Base-by-base conservation (phyloP, 2,797 vertebrate species). In the Neomorphus geoffroyi region DNA sequence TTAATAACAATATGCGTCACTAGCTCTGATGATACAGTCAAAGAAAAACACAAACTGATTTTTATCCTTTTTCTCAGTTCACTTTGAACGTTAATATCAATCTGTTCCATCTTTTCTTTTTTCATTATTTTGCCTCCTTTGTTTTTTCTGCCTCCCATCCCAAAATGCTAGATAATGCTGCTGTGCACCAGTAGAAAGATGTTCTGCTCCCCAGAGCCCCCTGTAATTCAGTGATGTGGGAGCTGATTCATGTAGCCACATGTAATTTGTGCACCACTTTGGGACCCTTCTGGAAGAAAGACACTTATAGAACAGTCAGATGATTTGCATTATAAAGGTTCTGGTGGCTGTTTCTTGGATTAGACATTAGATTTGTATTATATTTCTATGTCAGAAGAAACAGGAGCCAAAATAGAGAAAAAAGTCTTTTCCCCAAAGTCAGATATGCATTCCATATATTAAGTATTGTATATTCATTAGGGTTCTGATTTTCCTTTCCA, bases 291-390 rank as follows among this genome's bases (percentile, higher is more conserved):
- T 81, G 81, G 89, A 91, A 93, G 72, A 94, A 92, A 93, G 81
- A 89, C 30, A 19, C 84, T 91, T 91, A 92, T 74, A 90, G 81
- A 96, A 71, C 65, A 92, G 89, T 92, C 48, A 78, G 87, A 86
- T 72, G 46, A 96, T 96, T 96, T 96, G 91, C 95, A 91, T 96
- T 83, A 96, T 51, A 97, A 96, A 94, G 57, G 65, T 88, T 92
- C 46, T 86, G 65, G 65, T 91, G 79, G 79, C 61, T 95, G 75
- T 89, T 83, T 93, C 72, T 92, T 87, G 86, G 73, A 91, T 86
- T 86, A 93, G 86, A 78, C 79, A 87, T 46, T 41, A 80, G 61
- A 46, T 88, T 92, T 90, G 75, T 91, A 86, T 90, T 89, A 86
- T 65, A 65, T 91, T 96, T 92, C 87, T 82, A 41, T 51, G 80